Percentiles rank a stretch among this genome's conserved stretches.
Evolutionary conservation across 2,113 vertebrate genomes (phyloP).

Genomic region (Paraplagusia blochii): DNA sequence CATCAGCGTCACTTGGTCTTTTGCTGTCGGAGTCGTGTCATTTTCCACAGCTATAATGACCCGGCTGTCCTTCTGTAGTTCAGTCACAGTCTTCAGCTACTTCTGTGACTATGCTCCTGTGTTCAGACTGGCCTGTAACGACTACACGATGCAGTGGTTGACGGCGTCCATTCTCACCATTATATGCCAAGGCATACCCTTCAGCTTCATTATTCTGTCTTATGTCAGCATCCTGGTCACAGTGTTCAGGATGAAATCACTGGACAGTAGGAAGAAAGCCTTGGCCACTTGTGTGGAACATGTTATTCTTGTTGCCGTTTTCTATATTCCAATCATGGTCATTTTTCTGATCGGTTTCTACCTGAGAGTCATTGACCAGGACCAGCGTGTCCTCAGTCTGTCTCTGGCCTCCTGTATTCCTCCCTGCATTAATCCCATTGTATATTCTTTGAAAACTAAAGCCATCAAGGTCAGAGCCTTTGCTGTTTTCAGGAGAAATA

Average conservation of each 20-base stretch:
- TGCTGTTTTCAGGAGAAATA: conserved; percentile 26
- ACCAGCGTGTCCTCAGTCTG: conserved; percentile 59
- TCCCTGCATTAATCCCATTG: conserved; percentile 67
- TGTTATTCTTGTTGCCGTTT: conserved; percentile 65
- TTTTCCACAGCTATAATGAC: conserved; percentile 39
- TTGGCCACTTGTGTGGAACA: conserved; percentile 69
- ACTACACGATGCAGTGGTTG: conserved; percentile 57
- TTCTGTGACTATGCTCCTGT: conserved; percentile 73
- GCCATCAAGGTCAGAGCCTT: conserved; percentile 51
- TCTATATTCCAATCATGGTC: conserved; percentile 54
- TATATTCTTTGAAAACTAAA: conserved; percentile 72
- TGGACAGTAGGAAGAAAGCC: conserved; percentile 53
- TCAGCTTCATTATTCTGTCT: conserved; percentile 54
- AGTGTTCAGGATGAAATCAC: conserved; percentile 66
- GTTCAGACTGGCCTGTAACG: conserved; percentile 67
- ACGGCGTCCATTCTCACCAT: not conserved
- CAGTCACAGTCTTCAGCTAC: conserved; percentile 64
- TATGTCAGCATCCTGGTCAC: conserved; percentile 61
- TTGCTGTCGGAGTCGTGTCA: fast-evolving
- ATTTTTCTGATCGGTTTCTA: conserved; percentile 56
- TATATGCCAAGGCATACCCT: conserved; percentile 13
- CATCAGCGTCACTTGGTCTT: conserved; percentile 41
- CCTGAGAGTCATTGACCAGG: conserved; percentile 24
- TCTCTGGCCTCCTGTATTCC: conserved; percentile 66
- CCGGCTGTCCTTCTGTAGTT: conserved; percentile 67